These are phyloP conservation scores for Pimpla rufipes DNA, from an alignment of 2,888 invertebrate species.

Conservation along the genomic window DNA sequence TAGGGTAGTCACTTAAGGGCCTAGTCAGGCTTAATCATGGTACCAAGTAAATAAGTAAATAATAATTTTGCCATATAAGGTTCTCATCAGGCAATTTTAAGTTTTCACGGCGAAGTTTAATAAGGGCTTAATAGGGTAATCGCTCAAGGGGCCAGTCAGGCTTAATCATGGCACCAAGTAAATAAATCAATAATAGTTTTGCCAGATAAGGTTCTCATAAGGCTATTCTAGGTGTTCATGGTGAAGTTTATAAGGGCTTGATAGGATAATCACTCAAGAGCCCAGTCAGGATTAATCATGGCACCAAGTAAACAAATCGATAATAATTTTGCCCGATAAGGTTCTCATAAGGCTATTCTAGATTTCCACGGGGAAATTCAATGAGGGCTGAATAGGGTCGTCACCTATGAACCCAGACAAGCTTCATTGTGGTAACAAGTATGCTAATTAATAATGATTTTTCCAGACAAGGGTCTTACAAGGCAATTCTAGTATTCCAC, in stretches of 20 bases:
- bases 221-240: background rate
- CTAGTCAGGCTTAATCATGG: background rate
- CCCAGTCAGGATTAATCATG: conserved; percentile 4
- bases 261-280: background rate
- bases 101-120: background rate
- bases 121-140: background rate
- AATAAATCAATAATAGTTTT: background rate
- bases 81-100: background rate
- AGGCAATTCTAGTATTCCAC: background rate
- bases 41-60: background rate
- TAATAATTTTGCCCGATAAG: too few relatives aligned
- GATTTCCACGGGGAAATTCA: background rate
- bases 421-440: background rate
- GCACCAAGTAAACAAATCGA: too few relatives aligned
- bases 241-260: background rate
- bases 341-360: background rate
- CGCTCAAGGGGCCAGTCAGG: background rate
- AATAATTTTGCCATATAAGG: background rate
- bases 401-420: background rate
- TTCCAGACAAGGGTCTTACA: background rate
- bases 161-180: background rate
- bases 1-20: background rate
- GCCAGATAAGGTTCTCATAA: background rate
- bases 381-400: background rate
- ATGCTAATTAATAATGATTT: background rate